Evolutionary conservation across 2,113 vertebrate genomes (phyloP).

Genomic region (Chroicocephalus ridibundus): DNA sequence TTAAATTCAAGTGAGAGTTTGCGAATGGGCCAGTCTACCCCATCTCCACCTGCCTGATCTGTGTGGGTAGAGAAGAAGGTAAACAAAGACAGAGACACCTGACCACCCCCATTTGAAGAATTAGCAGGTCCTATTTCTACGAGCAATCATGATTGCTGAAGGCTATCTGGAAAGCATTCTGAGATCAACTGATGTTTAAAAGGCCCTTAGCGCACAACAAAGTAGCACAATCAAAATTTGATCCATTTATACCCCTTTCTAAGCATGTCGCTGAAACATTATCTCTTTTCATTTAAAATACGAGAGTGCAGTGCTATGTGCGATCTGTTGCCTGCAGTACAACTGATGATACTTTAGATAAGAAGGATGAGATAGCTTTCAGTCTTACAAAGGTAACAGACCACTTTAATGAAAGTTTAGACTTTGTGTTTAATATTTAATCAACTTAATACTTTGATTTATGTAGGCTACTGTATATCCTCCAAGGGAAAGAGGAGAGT

Average conservation of each 20-base stretch:
- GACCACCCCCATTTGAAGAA: not conserved
- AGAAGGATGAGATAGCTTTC: constrained; percentile 34
- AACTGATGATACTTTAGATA: constrained; percentile 21
- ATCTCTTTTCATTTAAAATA: not conserved
- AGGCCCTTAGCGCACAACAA: not conserved
- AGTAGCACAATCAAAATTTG: not conserved
- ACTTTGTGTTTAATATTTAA: constrained; percentile 53
- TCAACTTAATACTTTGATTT: constrained; percentile 52
- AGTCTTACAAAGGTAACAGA: constrained; percentile 18
- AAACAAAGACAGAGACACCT: not conserved
- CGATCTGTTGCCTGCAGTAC: not conserved
- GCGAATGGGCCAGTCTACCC: not conserved
- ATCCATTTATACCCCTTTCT: constrained; percentile 1
- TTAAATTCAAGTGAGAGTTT: not conserved
- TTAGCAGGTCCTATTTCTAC: not conserved
- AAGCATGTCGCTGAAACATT: not conserved
- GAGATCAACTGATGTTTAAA: constrained; percentile 20
- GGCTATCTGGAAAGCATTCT: not conserved
- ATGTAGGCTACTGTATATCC: constrained; percentile 1
- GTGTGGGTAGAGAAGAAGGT: not conserved
- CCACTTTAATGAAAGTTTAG: constrained; percentile 24
- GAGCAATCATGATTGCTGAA: not conserved
- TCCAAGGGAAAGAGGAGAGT: not conserved
- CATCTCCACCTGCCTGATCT: not conserved
- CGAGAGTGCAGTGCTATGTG: not conserved